Percentiles rank a stretch among this genome's conserved stretches.
Conservation (phyloP, 2,888 invertebrate species). For the Synergus umbraculus region DNA sequence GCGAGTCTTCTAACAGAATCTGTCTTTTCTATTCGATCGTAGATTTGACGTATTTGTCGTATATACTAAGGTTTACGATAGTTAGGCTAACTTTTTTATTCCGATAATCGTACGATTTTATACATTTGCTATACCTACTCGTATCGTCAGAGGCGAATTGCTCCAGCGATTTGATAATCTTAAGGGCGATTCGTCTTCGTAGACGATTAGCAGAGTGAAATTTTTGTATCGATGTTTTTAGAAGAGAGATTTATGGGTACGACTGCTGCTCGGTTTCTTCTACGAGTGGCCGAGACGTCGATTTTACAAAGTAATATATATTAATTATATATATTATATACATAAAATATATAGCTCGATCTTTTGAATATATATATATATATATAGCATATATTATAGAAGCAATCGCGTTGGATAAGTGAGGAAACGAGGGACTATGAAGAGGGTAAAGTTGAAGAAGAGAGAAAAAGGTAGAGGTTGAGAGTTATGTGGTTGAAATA, state of each 20-base stretch:
- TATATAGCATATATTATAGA: constrained; percentile 49
- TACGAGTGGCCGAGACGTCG: constrained; percentile 42
- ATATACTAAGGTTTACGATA: constrained; percentile 50
- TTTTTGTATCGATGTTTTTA: constrained; percentile 71
- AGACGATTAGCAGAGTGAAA: constrained; percentile 52
- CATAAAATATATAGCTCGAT: constrained; percentile 54
- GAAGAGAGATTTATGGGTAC: constrained; percentile 69
- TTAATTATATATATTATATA: constrained; percentile 50
- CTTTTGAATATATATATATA: constrained; percentile 53
- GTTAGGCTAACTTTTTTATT: constrained; percentile 67
- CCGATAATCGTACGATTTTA: constrained; percentile 67
- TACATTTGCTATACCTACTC: constrained; percentile 63
- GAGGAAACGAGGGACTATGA: constrained; percentile 44
- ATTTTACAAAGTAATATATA: constrained; percentile 49
- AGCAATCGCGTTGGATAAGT: constrained; percentile 59
- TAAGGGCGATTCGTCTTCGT: constrained; percentile 45
- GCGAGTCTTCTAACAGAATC: constrained; percentile 31
- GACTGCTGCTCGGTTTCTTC: constrained; percentile 30
- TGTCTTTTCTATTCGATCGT: constrained; percentile 39
- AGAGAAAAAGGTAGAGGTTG: constrained; percentile 58
- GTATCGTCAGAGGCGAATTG: constrained; percentile 27
- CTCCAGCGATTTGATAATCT: constrained; percentile 24
- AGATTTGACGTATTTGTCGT: constrained; percentile 39
- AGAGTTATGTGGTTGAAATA: constrained; percentile 74
- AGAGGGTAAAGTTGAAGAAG: constrained; percentile 50